Base-by-base conservation (phyloP, 1,140 invertebrate genomes). In the Bombus fervidus region DNA sequence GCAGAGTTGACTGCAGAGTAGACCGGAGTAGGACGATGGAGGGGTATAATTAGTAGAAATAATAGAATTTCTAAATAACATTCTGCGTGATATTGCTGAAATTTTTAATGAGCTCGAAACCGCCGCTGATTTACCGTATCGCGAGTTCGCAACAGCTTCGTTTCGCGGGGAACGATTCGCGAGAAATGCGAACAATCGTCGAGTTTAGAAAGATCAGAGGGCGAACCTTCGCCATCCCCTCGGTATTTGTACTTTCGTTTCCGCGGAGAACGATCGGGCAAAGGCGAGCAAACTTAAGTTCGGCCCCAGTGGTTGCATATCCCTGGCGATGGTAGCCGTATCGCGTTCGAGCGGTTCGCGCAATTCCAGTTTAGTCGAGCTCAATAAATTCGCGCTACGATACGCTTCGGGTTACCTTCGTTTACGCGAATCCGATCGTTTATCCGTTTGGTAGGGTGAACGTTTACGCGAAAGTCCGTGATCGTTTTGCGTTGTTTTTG, bases 321-420 rank as follows among this genome's bases (percentile, higher is more conserved):
- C 34, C 68, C 8, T 22, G 68, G 2, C 68, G 68, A 25, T 69
- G 68, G 68, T 28, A 62, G 34, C 64, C 74, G 62, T 83, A 78
- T 83, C 82, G 82, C 25, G 41, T 57, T 57, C 47, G 31, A 69
- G 13, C 25, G 75, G 37, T 39, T 72, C 75, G 66, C 39, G 66
- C 76, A 72, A 79, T 84, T 84, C 66, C 47, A 84, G 72, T 37
- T 79, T 71, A 79, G 53, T 84, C 83, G 76, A 84, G 83, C 83
- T 62, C 83, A 68, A 84, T 84, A 84, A 84, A 84, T 84, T 84
- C 53, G 66, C 68, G 83, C 47, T 84, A 84, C 75, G 66, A 79
- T 79, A 84, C 53, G 83, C n/a, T 57, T 8, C 64, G 28, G 39
- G 71, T 75, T 57, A 37, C 76, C 64, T 84, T 79, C 83, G 83